phyloP scores from a whole-genome alignment of 1,140 invertebrate species.

The Anagrus nilaparvatae region DNA sequence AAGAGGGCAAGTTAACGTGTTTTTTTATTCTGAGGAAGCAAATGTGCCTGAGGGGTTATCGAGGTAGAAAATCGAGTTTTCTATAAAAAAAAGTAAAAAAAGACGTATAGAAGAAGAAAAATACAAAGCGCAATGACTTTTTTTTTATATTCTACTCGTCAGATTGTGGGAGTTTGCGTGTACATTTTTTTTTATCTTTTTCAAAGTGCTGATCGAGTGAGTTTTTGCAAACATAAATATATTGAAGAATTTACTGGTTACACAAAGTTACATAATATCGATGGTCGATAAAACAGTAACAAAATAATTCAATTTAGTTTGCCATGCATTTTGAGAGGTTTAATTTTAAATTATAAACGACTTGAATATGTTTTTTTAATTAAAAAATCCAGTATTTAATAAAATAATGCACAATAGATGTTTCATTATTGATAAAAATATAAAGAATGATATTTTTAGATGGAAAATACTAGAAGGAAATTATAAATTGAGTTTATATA shows the following conservation, averaged over 20 bases:
- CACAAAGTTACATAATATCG: slow-evolving; percentile 14
- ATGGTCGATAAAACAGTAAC: slow-evolving; percentile 27
- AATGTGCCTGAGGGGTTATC: not conserved
- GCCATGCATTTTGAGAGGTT: slow-evolving; percentile 33
- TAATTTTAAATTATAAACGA: slow-evolving; percentile 24
- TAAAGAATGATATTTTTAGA: slow-evolving; percentile 10
- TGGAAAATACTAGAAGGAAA: not conserved
- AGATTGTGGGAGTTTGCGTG: not conserved
- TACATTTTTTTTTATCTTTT: not conserved
- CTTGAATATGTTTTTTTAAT: slow-evolving; percentile 21
- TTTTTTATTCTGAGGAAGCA: not conserved
- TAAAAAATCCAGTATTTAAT: slow-evolving; percentile 1
- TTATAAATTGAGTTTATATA: too few relatives aligned
- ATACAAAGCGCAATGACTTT: not conserved
- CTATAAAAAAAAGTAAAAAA: too few relatives aligned
- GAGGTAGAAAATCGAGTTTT: slow-evolving; percentile 5
- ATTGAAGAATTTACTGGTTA: not conserved
- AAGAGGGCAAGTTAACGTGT: not conserved
- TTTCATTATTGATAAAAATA: not conserved
- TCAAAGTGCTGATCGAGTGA: too few relatives aligned
- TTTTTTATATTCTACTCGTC: not conserved
- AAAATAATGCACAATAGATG: not conserved
- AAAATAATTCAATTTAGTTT: slow-evolving; percentile 37
- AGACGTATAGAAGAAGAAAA: not conserved
- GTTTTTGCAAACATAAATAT: too few relatives aligned